phyloP scores from a whole-genome alignment of 2,113 vertebrate genomes.

The Ailuropoda melanoleuca region DNA sequence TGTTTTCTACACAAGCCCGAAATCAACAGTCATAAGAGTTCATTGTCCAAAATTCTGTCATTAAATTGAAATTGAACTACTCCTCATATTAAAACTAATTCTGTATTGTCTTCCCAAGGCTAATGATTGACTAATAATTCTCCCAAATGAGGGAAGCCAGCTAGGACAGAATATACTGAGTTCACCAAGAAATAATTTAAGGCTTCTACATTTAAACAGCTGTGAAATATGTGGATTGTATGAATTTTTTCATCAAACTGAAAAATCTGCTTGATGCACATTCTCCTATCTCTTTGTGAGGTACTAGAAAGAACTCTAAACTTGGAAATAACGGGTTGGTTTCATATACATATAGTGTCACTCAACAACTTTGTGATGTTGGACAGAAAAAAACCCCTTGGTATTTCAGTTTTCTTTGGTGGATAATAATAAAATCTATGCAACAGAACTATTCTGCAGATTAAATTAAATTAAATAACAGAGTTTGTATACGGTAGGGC shows the following conservation, averaged over 20 bases:
- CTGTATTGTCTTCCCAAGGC: neutral
- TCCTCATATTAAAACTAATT: neutral
- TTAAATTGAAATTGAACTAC: neutral
- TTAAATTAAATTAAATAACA: neutral
- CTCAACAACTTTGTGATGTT: neutral
- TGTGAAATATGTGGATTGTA: neutral
- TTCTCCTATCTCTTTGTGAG: neutral
- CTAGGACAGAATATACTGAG: neutral
- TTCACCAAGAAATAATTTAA: neutral
- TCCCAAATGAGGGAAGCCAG: neutral
- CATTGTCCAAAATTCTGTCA: neutral
- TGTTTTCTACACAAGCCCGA: neutral
- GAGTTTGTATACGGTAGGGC: neutral
- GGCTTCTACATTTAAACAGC: neutral
- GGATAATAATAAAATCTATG: neutral
- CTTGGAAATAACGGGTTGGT: neutral
- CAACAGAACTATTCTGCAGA: neutral
- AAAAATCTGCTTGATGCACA: neutral
- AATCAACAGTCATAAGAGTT: neutral
- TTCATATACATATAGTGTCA: neutral
- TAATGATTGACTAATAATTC: neutral
- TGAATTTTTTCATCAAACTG: neutral
- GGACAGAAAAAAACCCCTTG: neutral
- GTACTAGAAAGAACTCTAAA: neutral
- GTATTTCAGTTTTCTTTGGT: neutral